Conservation (phyloP, 1,140 invertebrate species). For the Ruditapes philippinarum region DNA sequence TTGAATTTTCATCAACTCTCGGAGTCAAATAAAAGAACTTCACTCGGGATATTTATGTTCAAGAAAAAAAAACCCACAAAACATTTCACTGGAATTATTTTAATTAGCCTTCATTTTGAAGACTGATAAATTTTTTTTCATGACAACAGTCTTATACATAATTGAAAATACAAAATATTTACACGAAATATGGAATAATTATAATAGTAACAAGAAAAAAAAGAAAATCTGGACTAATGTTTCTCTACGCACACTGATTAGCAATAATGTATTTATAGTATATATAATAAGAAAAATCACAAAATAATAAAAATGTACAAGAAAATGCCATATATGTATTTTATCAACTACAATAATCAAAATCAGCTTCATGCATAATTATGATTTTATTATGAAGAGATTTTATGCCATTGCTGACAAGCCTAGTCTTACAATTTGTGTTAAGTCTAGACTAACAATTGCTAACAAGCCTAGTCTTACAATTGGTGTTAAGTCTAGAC, state of each 20-base stretch:
- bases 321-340: background rate
- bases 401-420: no score
- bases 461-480: no score
- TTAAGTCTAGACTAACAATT: no score
- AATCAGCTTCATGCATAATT: no score
- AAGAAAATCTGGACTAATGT: slow-evolving; percentile 47
- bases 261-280: slow-evolving; percentile 1
- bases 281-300: slow-evolving; percentile 3
- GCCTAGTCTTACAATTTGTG: no score
- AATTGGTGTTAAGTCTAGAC: no score
- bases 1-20: no score
- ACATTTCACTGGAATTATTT: slow-evolving; percentile 40
- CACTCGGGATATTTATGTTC: no score
- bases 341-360: no score
- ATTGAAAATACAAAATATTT: slow-evolving; percentile 45
- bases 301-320: background rate
- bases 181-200: slow-evolving; percentile 59
- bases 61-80: background rate
- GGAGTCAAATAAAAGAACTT: no score
- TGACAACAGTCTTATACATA: slow-evolving; percentile 55
- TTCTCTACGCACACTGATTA: slow-evolving; percentile 33
- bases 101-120: slow-evolving; percentile 53
- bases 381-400: no score
- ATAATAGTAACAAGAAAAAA: slow-evolving; percentile 39
- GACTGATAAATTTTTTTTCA: slow-evolving; percentile 27